Evolutionary conservation across 2,113 vertebrate genomes (phyloP).

Genomic region (Callopanchax toddi): DNA sequence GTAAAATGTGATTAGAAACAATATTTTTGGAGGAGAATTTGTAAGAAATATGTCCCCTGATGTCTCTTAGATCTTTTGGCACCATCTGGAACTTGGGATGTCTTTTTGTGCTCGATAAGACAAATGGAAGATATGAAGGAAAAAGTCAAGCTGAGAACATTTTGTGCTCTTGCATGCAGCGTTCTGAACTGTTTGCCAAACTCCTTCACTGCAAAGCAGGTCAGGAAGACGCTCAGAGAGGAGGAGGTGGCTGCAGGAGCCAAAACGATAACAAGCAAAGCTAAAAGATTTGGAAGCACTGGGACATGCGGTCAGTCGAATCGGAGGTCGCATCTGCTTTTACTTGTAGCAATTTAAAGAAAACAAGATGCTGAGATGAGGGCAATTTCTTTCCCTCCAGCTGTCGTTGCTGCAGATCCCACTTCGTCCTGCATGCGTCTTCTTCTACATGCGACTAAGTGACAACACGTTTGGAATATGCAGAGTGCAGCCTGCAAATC

Average conservation of each 20-base stretch:
- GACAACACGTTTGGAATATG: conserved; percentile 15
- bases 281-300: conserved; percentile 49
- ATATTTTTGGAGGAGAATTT: no score
- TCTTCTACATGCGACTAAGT: conserved; percentile 15
- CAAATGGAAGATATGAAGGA: neutral
- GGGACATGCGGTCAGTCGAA: conserved; percentile 41
- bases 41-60: neutral
- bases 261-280: conserved; percentile 40
- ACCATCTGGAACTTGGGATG: neutral
- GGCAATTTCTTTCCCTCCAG: conserved; percentile 55
- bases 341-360: conserved; percentile 63
- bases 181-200: conserved; percentile 11
- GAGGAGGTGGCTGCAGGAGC: neutral
- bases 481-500: neutral
- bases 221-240: conserved; percentile 8
- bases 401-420: conserved; percentile 26
- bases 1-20: no score
- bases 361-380: conserved; percentile 62
- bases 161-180: conserved; percentile 8
- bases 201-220: conserved; percentile 5
- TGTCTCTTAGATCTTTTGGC: neutral
- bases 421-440: conserved; percentile 1
- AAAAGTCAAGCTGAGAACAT: neutral
- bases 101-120: neutral
- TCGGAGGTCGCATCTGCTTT: conserved; percentile 57